Percentiles rank a stretch among this genome's conserved stretches.
These are phyloP conservation scores for Aldrovandia affinis DNA, from an alignment of 2,797 vertebrate genomes.

Conservation along the genomic window DNA sequence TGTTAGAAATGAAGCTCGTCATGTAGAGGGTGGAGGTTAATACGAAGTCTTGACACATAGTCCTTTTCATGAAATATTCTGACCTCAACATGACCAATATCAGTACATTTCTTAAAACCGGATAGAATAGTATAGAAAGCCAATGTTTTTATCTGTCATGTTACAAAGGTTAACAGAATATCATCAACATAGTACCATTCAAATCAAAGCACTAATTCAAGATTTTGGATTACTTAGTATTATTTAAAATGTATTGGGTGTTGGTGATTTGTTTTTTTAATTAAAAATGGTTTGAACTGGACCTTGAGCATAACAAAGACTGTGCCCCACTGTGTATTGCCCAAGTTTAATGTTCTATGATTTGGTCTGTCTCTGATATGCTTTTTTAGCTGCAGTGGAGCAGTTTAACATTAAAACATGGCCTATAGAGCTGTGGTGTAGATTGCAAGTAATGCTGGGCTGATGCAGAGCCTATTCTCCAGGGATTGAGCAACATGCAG, in stretches of 20 bases:
- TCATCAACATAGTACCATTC: neutral
- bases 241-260: neutral
- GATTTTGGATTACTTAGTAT: neutral
- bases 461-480: neutral
- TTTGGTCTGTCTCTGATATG: neutral
- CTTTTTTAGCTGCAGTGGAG: neutral
- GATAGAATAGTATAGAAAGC: neutral
- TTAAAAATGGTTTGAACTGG: neutral
- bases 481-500: neutral
- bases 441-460: neutral
- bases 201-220: neutral
- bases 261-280: neutral
- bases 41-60: neutral
- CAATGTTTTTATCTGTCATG: neutral
- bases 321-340: neutral
- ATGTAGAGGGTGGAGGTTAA: neutral
- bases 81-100: neutral
- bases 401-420: neutral
- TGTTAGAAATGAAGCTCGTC: neutral
- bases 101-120: neutral
- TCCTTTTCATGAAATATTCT: slow-evolving; percentile 4
- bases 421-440: neutral
- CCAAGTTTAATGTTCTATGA: neutral
- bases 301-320: neutral
- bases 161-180: neutral